Conservation (phyloP, 2,113 vertebrate species). For the Prolemur simus region DNA sequence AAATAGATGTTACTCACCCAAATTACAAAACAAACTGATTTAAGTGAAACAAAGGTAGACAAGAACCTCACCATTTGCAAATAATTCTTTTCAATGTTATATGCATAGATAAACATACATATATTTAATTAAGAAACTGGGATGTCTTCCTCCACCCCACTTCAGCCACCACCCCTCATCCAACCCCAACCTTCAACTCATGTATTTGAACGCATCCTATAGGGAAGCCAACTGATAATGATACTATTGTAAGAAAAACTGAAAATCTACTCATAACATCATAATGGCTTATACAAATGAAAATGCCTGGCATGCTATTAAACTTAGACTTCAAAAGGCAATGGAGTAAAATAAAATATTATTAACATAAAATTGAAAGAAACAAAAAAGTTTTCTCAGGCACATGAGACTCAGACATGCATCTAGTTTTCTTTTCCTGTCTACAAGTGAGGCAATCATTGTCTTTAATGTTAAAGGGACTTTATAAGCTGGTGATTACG, state of each 20-base stretch:
- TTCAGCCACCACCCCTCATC: background rate
- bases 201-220: background rate
- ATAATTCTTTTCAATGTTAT: conserved; percentile 1
- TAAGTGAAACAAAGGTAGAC: conserved; percentile 9
- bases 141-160: background rate
- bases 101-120: background rate
- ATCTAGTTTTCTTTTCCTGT: conserved; percentile 71
- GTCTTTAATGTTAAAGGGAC: conserved; percentile 88
- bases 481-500: conserved; percentile 83
- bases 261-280: conserved; percentile 80
- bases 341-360: conserved; percentile 80
- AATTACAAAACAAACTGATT: background rate
- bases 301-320: conserved; percentile 84
- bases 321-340: conserved; percentile 83
- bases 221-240: conserved; percentile 77
- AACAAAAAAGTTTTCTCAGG: conserved; percentile 83
- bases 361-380: conserved; percentile 75
- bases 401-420: conserved; percentile 87
- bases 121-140: conserved; percentile 15
- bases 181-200: background rate
- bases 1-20: conserved; percentile 62
- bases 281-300: conserved; percentile 81
- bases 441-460: conserved; percentile 80
- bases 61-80: background rate
- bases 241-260: conserved; percentile 73